Percentiles rank a stretch among this genome's conserved stretches.
These are phyloP conservation scores for Aleiodes testaceus DNA, from an alignment of 2,888 invertebrate genomes.

Conservation along the genomic window DNA sequence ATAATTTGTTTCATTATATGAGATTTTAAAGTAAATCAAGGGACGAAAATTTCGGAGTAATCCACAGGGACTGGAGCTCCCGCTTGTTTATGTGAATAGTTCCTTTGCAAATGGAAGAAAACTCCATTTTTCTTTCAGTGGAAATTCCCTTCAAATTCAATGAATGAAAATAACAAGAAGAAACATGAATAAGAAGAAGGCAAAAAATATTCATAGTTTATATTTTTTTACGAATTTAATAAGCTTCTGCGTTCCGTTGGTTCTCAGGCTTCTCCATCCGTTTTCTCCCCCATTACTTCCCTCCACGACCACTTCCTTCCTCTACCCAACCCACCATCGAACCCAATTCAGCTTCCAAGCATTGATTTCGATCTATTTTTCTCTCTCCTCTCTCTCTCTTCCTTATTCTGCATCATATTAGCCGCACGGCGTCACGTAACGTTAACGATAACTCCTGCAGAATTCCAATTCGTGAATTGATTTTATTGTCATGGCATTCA, in stretches of 20 bases:
- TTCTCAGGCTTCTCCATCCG: conserved; percentile 30
- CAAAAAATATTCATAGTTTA: conserved; percentile 3
- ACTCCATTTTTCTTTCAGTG: too few species aligned
- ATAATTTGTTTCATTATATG: too few species aligned
- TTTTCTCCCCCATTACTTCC: conserved; percentile 15
- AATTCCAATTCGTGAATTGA: too few species aligned
- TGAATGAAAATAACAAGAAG: not conserved
- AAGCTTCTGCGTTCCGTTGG: conserved; percentile 33
- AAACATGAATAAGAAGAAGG: conserved; percentile 7
- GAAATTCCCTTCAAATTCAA: not conserved
- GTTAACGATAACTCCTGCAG: too few species aligned
- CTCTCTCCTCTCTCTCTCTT: conserved; percentile 5
- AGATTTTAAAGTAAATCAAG: too few species aligned
- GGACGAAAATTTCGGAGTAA: too few species aligned
- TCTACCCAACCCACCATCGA: conserved; percentile 38
- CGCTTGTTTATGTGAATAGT: too few species aligned
- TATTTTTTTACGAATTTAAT: conserved; percentile 35
- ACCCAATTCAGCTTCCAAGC: conserved; percentile 50
- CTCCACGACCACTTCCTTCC: conserved; percentile 40
- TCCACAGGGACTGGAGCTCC: too few species aligned
- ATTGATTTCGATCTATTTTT: conserved; percentile 63
- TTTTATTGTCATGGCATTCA: too few species aligned
- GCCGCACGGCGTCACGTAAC: too few species aligned
- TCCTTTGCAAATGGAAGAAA: too few species aligned
- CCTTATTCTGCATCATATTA: conserved; percentile 6